Evolutionary conservation across 2,797 vertebrate species (phyloP).

Genomic region (Aulostomus chinensis): DNA sequence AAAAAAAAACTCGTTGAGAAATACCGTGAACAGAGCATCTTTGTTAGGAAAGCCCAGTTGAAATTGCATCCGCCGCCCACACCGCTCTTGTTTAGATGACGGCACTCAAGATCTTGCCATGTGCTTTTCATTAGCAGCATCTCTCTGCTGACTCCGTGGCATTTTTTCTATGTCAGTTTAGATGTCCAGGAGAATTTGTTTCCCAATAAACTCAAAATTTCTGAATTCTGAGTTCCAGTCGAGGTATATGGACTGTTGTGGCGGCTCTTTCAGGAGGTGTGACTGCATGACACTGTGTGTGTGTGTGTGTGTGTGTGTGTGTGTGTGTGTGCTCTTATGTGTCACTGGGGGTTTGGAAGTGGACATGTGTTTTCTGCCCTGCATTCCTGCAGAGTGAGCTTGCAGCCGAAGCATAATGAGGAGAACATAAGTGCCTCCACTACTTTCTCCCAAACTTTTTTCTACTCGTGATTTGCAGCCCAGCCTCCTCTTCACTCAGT

Average conservation of each 20-base stretch:
- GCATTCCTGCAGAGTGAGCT: conserved; percentile 66
- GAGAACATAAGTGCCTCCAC: conserved; percentile 44
- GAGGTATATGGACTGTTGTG: conserved; percentile 7
- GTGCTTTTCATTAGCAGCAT: conserved; percentile 69
- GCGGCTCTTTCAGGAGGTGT: conserved; percentile 29
- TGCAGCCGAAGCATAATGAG: conserved; percentile 49
- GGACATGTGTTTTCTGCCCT: conserved; percentile 54
- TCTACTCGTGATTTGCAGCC: not conserved
- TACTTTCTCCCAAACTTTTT: conserved; percentile 1
- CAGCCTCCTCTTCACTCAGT: conserved; percentile 6
- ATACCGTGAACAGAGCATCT: conserved; percentile 20
- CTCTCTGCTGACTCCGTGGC: conserved; percentile 31
- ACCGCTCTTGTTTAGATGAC: conserved; percentile 48
- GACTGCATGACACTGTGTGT: conserved; percentile 8
- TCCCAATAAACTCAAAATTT: conserved; percentile 25
- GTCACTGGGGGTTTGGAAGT: conserved; percentile 37
- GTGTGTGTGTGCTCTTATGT: conserved; percentile 18
- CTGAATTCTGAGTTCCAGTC: conserved; percentile 24
- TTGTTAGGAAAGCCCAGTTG: conserved; percentile 33
- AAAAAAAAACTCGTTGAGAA: conserved; percentile 13
- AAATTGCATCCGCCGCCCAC: conserved; percentile 35
- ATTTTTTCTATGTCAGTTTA: conserved; percentile 39
- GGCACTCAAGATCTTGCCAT: conserved; percentile 46
- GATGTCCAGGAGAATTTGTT: conserved; percentile 10
- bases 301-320: conserved; percentile 5